Base-by-base conservation (phyloP, 2,888 invertebrate genomes). In the Plusia festucae region DNA sequence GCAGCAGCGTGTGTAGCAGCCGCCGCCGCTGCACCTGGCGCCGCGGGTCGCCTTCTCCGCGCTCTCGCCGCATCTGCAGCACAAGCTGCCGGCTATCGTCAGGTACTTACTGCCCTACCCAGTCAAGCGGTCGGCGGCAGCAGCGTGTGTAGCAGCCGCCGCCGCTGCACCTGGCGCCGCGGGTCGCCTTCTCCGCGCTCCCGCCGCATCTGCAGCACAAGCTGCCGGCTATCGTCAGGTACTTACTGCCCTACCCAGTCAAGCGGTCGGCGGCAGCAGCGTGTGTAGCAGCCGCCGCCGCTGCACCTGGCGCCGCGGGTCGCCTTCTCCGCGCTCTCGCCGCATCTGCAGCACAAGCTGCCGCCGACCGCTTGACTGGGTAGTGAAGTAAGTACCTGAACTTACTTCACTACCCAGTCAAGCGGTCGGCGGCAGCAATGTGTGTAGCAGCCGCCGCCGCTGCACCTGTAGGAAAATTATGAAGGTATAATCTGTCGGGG, bases 41-140 rank as follows among this genome's bases (percentile, higher is more conserved):
- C 92, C 93, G 3, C 79, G 95, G 27, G 96, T 97, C 32, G 85
- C 96, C 66, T 96, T 97, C 88, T 96, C 96, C 0, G 95, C 94
- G 9, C 86, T 96, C 63, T 79, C 87, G 34, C 75, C 79, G 2
- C 73, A 76, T 7, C 89, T 91, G 3, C 88, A 88, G 74, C 82
- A 89, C 81, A 80, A 92, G 68, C 83, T 90, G 77, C 86, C 92
- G 60, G 88, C 94, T 63, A 91, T 95, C 40, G 94, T 95, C 79
- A 93, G 92, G 96, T 96, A 81, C 78, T 57, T 55, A 16, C 85
- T 24, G 2, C 11, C 9, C 49, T 18, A 7, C 20, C 68, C n/a
- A n/a, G 66, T 27, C 49, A 5, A 9, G 16, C 20, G 16, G 2
- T 5, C 24, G 24, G 20, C 49, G 1, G 18, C 6, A 0, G 7